These are phyloP conservation scores for Capreolus pygargus DNA, from an alignment of 2,113 vertebrate species.

Conservation along the genomic window DNA sequence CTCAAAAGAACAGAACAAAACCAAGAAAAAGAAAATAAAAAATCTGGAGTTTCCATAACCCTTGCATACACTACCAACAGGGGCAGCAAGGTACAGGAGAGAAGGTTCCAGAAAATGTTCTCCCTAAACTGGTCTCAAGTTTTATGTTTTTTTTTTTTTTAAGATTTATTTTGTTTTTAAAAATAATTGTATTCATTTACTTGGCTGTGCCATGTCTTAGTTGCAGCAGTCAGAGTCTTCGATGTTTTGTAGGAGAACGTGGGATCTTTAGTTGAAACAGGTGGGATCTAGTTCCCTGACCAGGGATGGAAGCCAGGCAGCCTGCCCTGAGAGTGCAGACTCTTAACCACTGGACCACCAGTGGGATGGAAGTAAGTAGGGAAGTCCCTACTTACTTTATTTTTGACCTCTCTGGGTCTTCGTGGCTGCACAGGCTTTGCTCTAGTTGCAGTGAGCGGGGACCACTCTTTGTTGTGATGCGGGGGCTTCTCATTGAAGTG, in stretches of 20 bases:
- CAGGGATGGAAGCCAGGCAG: background rate
- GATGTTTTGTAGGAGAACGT: background rate
- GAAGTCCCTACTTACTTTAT: background rate
- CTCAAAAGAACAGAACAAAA: background rate
- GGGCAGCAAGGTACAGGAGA: background rate
- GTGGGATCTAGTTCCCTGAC: background rate
- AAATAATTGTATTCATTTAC: background rate
- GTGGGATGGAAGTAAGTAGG: too few species aligned
- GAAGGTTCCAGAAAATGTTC: background rate
- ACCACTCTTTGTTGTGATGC: accelerated
- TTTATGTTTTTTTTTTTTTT: background rate
- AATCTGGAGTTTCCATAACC: background rate
- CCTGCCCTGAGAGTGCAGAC: background rate
- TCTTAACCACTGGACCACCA: background rate
- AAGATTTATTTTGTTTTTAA: background rate
- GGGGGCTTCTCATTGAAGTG: background rate
- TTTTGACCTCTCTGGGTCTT: background rate
- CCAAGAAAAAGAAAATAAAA: background rate
- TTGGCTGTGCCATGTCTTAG: background rate
- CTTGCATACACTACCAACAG: background rate
- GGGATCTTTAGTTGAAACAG: background rate
- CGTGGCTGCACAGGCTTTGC: background rate
- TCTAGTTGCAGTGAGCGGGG: background rate
- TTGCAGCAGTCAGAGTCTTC: background rate
- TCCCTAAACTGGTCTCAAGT: background rate